Evolutionary conservation across 35 echinoderm and acorn worm genomes (phyloP), one percentile per base, ranked within the genome.

Genomic region (Anneissia japonica): DNA sequence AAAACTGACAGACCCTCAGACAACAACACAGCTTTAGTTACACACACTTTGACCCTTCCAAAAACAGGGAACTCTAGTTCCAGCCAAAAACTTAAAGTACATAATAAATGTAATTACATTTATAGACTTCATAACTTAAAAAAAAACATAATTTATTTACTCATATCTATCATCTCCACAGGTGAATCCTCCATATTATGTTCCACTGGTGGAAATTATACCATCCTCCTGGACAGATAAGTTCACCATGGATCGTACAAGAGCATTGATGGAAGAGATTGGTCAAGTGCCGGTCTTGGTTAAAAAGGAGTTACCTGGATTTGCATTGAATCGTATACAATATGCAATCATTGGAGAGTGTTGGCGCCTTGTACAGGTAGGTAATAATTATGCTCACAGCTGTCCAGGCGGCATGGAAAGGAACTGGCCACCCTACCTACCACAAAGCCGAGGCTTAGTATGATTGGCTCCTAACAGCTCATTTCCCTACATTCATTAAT

Each of bases 161-260:
- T 77, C 12, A 12, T 77, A 12, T 28, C 10, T 77, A 10, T 11
- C 75, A 12, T 9, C 39, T 10, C 30, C 17, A 29, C 79, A 95
- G 93, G 77, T 82, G 11, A 95, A 95, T 81, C 93, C 93, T 35
- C 89, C 90, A 3, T 92, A 96, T 87, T 89, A 96, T 64, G 86
- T 77, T n/a, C 93, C 93, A 31, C 77, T 91, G 9, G 88, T 96
- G 35, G 93, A 96, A 77, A 74, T 96, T 13, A 80, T 96, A 9
- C 89, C 93, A 1, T 84, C 86, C 31, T 35, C 82, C 9, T 96
- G 93, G 93, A 96, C 93, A 0, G 38, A 96, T 37, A 81, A 78
- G 38, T 0, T 37, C 10, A 32, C 92, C 30, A 34, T 92, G 3
- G 77, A 43, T 0, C 84, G 86, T 0, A 89, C 93, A 9, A 91